Evolutionary conservation across 2,797 vertebrate genomes (phyloP).

Genomic region (Spinus pinus): DNA sequence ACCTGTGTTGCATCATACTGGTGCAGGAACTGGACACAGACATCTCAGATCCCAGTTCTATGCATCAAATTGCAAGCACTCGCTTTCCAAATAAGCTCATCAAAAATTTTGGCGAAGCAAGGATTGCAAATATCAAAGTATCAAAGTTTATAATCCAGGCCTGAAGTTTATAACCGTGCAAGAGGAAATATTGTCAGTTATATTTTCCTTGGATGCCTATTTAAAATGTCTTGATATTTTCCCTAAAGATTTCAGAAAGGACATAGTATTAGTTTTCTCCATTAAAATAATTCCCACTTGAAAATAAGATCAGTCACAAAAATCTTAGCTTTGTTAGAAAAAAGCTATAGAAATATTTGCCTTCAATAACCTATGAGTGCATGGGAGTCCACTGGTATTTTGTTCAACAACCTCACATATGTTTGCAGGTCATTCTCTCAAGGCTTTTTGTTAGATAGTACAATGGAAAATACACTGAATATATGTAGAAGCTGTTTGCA

Average conservation of each 20-base stretch:
- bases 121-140: neutral
- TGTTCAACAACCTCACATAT: neutral
- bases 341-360: neutral
- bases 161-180: neutral
- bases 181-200: neutral
- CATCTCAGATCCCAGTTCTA: neutral
- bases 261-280: neutral
- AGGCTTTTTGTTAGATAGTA: neutral
- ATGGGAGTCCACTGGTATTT: neutral
- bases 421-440: neutral
- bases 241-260: neutral
- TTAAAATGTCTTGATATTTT: neutral
- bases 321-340: neutral
- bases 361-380: neutral
- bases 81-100: neutral
- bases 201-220: neutral
- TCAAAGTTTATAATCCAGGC: neutral
- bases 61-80: rapidly evolving
- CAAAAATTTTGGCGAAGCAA: neutral
- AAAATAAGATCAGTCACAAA: neutral
- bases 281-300: neutral
- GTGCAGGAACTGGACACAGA: neutral
- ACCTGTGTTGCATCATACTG: neutral
- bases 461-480: neutral
- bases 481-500: neutral